Percentiles rank a stretch among this genome's conserved stretches.
These are phyloP conservation scores for Endotricha flammealis DNA, from an alignment of 2,888 invertebrate genomes.

Conservation along the genomic window DNA sequence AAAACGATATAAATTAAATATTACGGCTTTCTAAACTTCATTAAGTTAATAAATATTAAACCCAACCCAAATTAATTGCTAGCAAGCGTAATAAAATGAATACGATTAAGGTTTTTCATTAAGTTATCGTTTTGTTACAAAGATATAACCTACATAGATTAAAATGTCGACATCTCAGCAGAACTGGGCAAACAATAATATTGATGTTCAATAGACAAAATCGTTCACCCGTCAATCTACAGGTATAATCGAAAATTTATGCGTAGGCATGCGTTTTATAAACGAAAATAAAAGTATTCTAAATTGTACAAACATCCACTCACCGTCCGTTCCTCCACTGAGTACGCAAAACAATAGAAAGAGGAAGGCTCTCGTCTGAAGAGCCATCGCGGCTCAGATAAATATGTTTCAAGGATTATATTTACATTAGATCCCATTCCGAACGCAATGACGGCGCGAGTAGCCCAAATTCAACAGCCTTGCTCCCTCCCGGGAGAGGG, in stretches of 20 bases:
- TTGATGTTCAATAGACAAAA: constrained; percentile 10
- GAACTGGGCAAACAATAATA: constrained; percentile 12
- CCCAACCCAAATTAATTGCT: too few species aligned
- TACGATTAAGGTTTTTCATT: too few species aligned
- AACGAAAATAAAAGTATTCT: constrained; percentile 33
- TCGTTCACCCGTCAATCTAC: constrained; percentile 9
- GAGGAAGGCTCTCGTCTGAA: constrained; percentile 50
- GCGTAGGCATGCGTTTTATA: constrained; percentile 39
- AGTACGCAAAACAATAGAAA: constrained; percentile 60
- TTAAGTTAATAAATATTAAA: too few species aligned
- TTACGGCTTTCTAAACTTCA: too few species aligned
- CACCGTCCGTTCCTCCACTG: constrained; percentile 51
- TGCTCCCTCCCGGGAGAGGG: constrained; percentile 33
- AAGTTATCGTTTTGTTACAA: too few species aligned
- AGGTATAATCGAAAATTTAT: constrained; percentile 28
- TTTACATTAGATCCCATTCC: constrained; percentile 66
- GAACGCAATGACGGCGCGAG: constrained; percentile 26
- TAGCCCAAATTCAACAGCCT: constrained; percentile 23
- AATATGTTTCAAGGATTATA: constrained; percentile 47
- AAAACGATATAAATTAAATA: too few species aligned
- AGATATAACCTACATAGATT: not conserved
- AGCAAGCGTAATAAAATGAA: too few species aligned
- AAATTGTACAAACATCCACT: constrained; percentile 49
- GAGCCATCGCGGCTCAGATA: constrained; percentile 65
- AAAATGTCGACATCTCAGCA: not conserved